Evolutionary conservation across 1,140 invertebrate genomes (phyloP).

Genomic region (Neomicropteryx cornuta): DNA sequence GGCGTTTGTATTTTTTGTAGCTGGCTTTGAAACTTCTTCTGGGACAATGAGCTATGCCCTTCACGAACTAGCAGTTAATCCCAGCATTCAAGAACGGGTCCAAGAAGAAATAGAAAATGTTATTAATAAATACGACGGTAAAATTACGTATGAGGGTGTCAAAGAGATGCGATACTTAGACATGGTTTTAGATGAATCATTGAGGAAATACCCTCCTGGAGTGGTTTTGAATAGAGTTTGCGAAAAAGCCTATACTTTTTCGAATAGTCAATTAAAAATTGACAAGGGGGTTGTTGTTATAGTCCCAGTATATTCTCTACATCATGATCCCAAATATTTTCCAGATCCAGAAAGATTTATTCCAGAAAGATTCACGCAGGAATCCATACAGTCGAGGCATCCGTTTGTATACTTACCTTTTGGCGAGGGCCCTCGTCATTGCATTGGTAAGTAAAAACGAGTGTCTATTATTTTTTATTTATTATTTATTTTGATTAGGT

Average conservation of each 20-base stretch:
- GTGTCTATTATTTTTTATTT: no score
- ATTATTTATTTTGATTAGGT: no score
- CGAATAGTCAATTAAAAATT: neutral
- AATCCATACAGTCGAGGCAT: conserved; percentile 21
- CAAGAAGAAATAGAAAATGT: conserved; percentile 23
- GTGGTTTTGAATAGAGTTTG: neutral
- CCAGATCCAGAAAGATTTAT: conserved; percentile 26
- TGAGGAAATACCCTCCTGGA: conserved; percentile 9
- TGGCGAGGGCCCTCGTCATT: no score
- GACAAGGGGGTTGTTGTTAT: conserved; percentile 3
- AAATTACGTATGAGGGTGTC: conserved; percentile 26
- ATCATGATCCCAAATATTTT: conserved; percentile 14
- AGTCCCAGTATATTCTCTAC: conserved; percentile 1
- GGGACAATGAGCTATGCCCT: conserved; percentile 15
- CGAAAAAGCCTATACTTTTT: neutral
- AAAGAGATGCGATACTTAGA: conserved; percentile 30
- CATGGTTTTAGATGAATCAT: conserved; percentile 14
- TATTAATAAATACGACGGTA: conserved; percentile 7
- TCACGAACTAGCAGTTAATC: conserved; percentile 25
- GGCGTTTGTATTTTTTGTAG: conserved; percentile 24
- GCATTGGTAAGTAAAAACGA: conserved; percentile 38
- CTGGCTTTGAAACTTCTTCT: conserved; percentile 22
- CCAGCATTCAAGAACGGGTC: conserved; percentile 27
- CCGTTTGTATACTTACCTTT: conserved; percentile 26
- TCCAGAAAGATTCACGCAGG: conserved; percentile 24